Conservation (phyloP, 2,888 invertebrate genomes). For the Callinectes sapidus region DNA sequence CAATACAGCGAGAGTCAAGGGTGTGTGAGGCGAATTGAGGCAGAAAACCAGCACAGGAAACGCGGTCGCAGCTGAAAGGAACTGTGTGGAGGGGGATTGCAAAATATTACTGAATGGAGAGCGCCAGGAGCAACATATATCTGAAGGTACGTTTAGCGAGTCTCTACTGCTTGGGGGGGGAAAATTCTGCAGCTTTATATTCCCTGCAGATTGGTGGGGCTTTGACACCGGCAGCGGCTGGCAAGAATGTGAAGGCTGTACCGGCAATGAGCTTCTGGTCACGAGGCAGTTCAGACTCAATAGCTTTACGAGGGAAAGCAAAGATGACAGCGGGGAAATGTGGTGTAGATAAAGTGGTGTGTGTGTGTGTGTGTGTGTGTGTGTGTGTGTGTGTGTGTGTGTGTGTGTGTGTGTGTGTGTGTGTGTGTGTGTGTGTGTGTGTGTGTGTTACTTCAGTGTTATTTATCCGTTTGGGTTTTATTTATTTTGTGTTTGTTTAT, state of each 20-base stretch:
- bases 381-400: conserved; percentile 1
- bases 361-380: neutral
- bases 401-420: conserved; percentile 1
- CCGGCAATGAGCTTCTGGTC: neutral
- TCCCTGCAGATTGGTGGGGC: neutral
- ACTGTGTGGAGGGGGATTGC: neutral
- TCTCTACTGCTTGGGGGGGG: neutral
- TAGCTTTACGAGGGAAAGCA: neutral
- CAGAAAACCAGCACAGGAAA: neutral
- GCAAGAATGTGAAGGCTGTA: neutral
- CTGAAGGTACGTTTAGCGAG: neutral
- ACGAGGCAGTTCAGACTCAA: neutral
- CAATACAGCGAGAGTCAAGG: neutral
- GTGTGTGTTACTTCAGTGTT: neutral
- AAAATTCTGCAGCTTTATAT: neutral
- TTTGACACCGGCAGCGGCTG: neutral
- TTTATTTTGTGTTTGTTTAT: no score
- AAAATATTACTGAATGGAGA: conserved; percentile 31
- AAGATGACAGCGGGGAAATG: neutral
- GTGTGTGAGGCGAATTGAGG: neutral
- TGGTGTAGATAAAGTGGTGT: neutral
- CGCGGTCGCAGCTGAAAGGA: neutral
- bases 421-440: neutral
- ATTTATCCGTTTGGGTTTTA: neutral
- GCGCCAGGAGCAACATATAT: neutral